Evolutionary conservation across 2,888 invertebrate genomes (phyloP), one percentile per base, ranked within the genome.

Genomic region (Drosophila mayaguana): DNA sequence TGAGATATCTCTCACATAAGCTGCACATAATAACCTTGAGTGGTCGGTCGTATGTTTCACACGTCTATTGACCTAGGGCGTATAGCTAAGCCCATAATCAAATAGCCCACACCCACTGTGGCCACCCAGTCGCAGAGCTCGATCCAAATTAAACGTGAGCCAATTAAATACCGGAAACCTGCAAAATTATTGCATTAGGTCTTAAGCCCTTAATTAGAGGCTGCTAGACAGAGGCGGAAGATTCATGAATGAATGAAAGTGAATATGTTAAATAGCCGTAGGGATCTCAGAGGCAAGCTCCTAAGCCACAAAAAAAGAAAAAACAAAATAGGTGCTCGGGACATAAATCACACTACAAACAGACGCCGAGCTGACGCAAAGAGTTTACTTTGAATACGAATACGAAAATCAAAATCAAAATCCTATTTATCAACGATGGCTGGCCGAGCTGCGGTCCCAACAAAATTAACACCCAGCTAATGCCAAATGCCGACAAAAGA

Each of bases 141-240:
- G 69, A 70, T 53, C 61, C 57, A 60, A 67, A 75, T 64, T 68
- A 62, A 76, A 75, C 20, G 63, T 71, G 69, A 79, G 78, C 76
- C 88, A 90, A 90, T 89, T 85, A 78, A 86, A 74, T 63, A 73
- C 89, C 88, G 89, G 90, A 89, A 90, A 82, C 76, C 75, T 59
- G 75, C 76, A 64, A 88, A 89, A 89, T 89, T 83, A 90, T 88
- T 83, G 88, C 79, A 88, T 83, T 81, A 72, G 55, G 57, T 25
- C 60, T 55, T 83, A 90, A 89, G 80, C 89, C 90, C 77, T 80
- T 89, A 89, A 89, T 90, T 90, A 86, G 70, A 73, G 34, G 57
- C 67, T 55, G 67, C 57, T 32, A 22, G 61, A 50, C 55, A 48
- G 50, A 18, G 32, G 51, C 43, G 28, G 42, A 54, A 42, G 63